Conservation (phyloP, 2,888 invertebrate species). For the Caenorhabditis sp. region DNA sequence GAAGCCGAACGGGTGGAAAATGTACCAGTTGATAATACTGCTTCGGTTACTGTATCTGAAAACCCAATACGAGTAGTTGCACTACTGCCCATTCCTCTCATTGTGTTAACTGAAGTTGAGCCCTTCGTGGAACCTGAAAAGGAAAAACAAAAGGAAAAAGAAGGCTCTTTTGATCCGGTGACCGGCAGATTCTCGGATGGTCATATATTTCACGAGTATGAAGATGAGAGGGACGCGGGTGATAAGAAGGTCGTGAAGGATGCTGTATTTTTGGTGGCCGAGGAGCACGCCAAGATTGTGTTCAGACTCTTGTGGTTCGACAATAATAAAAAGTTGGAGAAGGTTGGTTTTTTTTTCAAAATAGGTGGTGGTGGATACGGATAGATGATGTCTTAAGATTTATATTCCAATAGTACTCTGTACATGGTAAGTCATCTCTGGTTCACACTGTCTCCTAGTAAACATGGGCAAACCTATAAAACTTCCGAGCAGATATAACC, state of each 20-base stretch:
- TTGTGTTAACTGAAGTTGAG: not conserved
- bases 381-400: too few relatives aligned
- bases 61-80: not conserved
- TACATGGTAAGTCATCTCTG: too few relatives aligned
- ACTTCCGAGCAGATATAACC: too few relatives aligned
- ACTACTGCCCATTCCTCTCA: not conserved
- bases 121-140: not conserved
- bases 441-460: too few relatives aligned
- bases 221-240: not conserved
- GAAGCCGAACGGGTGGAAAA: not conserved
- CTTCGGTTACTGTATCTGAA: not conserved
- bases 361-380: too few relatives aligned
- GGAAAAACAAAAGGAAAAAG: not conserved
- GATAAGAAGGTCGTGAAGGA: not conserved
- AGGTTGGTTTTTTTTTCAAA: constrained; percentile 1
- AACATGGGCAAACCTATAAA: too few relatives aligned
- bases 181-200: not conserved
- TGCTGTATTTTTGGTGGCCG: not conserved
- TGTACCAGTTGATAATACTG: not conserved
- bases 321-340: constrained; percentile 19
- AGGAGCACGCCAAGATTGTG: constrained; percentile 16
- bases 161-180: not conserved
- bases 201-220: not conserved
- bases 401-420: too few relatives aligned
- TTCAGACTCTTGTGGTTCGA: constrained; percentile 42